Conservation (phyloP, 1,140 invertebrate genomes). For the Penaeus chinensis region DNA sequence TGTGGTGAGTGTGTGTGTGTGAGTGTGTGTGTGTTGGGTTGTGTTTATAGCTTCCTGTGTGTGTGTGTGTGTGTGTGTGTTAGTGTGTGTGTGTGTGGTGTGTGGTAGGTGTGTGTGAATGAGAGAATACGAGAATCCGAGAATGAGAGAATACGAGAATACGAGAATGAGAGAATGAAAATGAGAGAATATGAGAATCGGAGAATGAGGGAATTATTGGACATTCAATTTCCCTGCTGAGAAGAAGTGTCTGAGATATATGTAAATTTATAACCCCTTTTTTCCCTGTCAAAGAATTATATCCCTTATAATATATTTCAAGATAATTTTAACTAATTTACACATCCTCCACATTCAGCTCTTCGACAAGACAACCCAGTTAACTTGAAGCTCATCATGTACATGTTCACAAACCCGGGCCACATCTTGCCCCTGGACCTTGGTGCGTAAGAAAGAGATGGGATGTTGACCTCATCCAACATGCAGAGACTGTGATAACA, state of each 20-base stretch:
- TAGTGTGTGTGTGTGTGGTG: background rate
- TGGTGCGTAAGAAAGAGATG: conserved; percentile 69
- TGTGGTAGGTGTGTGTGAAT: background rate
- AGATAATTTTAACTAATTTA: background rate
- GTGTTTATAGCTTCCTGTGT: background rate
- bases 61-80: background rate
- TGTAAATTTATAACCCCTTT: too few relatives aligned
- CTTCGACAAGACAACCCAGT: conserved; percentile 78
- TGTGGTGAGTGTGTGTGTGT: conserved; percentile 5
- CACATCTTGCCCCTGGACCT: conserved; percentile 75
- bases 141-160: too few relatives aligned
- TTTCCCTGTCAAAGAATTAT: too few relatives aligned
- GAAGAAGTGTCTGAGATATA: too few relatives aligned
- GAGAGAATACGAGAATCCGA: too few relatives aligned
- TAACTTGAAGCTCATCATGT: conserved; percentile 73
- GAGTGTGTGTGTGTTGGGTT: conserved; percentile 23
- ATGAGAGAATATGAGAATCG: too few relatives aligned
- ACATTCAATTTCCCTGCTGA: too few relatives aligned
- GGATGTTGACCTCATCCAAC: conserved; percentile 60
- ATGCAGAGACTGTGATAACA: background rate
- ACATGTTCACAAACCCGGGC: conserved; percentile 79
- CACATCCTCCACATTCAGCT: conserved; percentile 70
- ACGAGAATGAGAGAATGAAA: too few relatives aligned
- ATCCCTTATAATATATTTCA: too few relatives aligned
- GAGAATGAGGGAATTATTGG: too few relatives aligned